These are phyloP conservation scores for Drosophila seguyi DNA, from an alignment of 1,140 invertebrate species.

Conservation along the genomic window DNA sequence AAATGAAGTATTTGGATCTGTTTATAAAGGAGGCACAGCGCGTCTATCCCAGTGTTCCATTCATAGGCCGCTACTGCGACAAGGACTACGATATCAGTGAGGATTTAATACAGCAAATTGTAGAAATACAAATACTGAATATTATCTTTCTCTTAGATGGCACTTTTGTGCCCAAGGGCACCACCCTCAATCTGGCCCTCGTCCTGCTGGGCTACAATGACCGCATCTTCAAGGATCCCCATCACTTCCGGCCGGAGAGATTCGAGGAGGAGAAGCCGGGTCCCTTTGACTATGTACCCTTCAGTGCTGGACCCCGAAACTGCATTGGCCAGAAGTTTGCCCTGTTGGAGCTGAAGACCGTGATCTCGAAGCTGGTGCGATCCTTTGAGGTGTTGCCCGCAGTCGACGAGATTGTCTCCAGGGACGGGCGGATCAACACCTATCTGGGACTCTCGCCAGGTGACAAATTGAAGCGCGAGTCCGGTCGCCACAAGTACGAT, in stretches of 20 bases:
- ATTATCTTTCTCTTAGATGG: constrained; percentile 48
- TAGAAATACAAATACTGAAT: no score
- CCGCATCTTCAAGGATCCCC: constrained; percentile 89
- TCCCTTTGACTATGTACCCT: constrained; percentile 87
- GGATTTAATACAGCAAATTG: neutral
- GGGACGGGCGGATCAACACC: constrained; percentile 64
- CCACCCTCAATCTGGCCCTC: constrained; percentile 56
- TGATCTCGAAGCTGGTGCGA: constrained; percentile 85
- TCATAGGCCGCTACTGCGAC: constrained; percentile 86
- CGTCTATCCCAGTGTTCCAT: constrained; percentile 89
- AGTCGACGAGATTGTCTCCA: constrained; percentile 64
- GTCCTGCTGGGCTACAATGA: constrained; percentile 72
- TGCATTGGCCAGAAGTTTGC: constrained; percentile 86
- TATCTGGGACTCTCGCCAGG: constrained; percentile 50
- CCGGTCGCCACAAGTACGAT: constrained; percentile 69
- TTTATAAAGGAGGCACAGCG: constrained; percentile 88
- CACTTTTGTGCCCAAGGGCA: constrained; percentile 59
- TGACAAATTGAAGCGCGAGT: constrained; percentile 25
- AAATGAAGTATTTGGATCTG: constrained; percentile 89
- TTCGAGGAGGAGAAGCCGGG: constrained; percentile 87
- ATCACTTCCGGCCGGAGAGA: constrained; percentile 91
- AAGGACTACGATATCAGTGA: constrained; percentile 75
- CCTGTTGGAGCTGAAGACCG: constrained; percentile 85
- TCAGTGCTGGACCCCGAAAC: constrained; percentile 85
- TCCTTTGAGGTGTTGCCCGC: constrained; percentile 77